A percentile compares a stretch with the other conserved stretches of the same genome.
These are phyloP conservation scores for Drosophila infuscata DNA, from an alignment of 2,888 invertebrate species.

Conservation along the genomic window DNA sequence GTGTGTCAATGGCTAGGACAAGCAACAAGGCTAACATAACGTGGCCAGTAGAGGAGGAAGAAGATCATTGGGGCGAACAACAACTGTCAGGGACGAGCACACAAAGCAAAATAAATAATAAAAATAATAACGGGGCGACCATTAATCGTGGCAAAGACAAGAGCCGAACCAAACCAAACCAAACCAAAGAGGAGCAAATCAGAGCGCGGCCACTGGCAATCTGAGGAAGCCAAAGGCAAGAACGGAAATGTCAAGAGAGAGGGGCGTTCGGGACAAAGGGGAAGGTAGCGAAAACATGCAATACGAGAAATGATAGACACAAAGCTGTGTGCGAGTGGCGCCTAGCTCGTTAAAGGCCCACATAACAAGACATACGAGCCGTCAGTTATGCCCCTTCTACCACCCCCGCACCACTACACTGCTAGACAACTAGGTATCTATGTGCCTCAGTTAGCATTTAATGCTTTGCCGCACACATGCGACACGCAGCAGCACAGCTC, in stretches of 20 bases:
- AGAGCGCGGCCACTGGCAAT: conserved; percentile 54
- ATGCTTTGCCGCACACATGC: conserved; percentile 58
- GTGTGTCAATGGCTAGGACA: conserved; percentile 63
- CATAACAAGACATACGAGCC: conserved; percentile 59
- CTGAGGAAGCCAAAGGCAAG: conserved; percentile 28
- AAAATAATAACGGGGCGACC: conserved; percentile 73
- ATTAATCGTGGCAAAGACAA: conserved; percentile 79
- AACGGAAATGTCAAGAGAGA: not conserved
- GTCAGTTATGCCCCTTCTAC: conserved; percentile 6
- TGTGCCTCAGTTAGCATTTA: conserved; percentile 62
- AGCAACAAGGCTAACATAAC: conserved; percentile 19
- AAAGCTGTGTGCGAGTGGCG: conserved; percentile 37
- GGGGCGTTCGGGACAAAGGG: not conserved
- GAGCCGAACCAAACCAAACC: conserved; percentile 19
- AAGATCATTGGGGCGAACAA: conserved; percentile 28
- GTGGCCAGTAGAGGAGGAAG: conserved; percentile 32
- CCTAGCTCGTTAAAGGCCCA: conserved; percentile 68
- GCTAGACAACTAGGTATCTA: not conserved
- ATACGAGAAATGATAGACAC: conserved; percentile 43
- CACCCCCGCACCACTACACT: not conserved
- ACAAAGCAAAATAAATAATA: conserved; percentile 76
- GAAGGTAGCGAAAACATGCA: conserved; percentile 13
- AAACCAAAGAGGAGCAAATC: conserved; percentile 28
- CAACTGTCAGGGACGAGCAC: conserved; percentile 60
- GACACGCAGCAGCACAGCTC: conserved; percentile 30